Base-by-base conservation (phyloP, 2,113 vertebrate genomes). In the Dermatemys mawii region DNA sequence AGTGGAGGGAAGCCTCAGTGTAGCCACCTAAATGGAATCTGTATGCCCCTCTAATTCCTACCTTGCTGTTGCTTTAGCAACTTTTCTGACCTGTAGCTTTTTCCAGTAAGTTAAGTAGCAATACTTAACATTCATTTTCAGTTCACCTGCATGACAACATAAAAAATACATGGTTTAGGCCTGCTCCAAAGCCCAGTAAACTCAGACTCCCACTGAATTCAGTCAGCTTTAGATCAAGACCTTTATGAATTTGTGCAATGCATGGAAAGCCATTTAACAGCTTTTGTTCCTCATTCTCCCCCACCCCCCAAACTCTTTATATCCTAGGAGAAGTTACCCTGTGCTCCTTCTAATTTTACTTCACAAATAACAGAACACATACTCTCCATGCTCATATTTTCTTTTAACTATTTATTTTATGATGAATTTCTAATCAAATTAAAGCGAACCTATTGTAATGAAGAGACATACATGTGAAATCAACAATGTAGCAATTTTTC, bases 101-200 rank as follows among this genome's bases (percentile, higher is more conserved):
- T 44, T 75, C 38, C 11, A 26, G 12, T 24, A 27, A 86, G 8
- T 26, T 22, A 27, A 86, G 8, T 78, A 51, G 5, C 83, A 38
- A 86, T 86, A 86, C 10, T 6, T 38, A 13, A 22, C 11, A 81
- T 84, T 70, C 41, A 87, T 95, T 94, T 86, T 46, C 82, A 88
- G 63, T 73, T 63, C 78, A 70, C 76, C 44, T 70, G 32, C 0
- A 0, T 50, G 38, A 78, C 22, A 88, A 84, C 55, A 73, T 57
- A 46, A 75, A 89, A 19, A 89, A 91, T 46, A 26, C 22, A 12
- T 75, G 70, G 19, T 13, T 75, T 44, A 89, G 90, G 89, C 75
- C 38, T 84, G 53, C 81, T 81, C 41, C 75, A 67, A 89, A 91
- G 79, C 35, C 83, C 54, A 27, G 86, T 86, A 81, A 89, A 63